These are phyloP conservation scores for Cataglyphis hispanica DNA, from an alignment of 1,140 invertebrate species.

Conservation along the genomic window DNA sequence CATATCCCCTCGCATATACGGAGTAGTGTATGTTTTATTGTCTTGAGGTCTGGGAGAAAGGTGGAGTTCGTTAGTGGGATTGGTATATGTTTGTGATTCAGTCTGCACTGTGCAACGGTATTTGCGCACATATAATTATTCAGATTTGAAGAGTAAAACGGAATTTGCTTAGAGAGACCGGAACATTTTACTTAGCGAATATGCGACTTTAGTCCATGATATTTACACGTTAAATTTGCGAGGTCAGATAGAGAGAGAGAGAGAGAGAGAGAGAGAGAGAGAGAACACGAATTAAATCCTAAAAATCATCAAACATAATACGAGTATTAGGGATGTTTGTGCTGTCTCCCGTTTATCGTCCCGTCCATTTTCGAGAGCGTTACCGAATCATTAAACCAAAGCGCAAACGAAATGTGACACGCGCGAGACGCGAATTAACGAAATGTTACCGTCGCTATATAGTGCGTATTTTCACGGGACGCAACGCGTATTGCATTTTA, in stretches of 20 bases:
- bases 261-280: too few species aligned
- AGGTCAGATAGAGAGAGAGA: not conserved
- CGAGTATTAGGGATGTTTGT: not conserved
- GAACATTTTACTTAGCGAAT: slow-evolving; percentile 51
- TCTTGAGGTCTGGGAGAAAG: slow-evolving; percentile 72
- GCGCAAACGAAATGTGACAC: not conserved
- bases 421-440: not conserved
- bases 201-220: slow-evolving; percentile 16
- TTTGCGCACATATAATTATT: slow-evolving; percentile 82
- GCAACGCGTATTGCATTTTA: slow-evolving; percentile 10
- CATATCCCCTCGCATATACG: slow-evolving; percentile 3
- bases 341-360: not conserved
- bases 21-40: slow-evolving; percentile 65
- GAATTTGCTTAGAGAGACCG: slow-evolving; percentile 68
- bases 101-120: slow-evolving; percentile 67
- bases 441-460: not conserved
- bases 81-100: slow-evolving; percentile 77
- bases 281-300: slow-evolving; percentile 1
- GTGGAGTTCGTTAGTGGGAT: slow-evolving; percentile 73
- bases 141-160: slow-evolving; percentile 75
- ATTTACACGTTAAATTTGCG: slow-evolving; percentile 56
- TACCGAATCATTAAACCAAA: not conserved
- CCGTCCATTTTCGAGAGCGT: not conserved
- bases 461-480: not conserved
- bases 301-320: slow-evolving; percentile 36